phyloP scores from a whole-genome alignment of 2,888 invertebrate species.

The Xylota segnis region DNA sequence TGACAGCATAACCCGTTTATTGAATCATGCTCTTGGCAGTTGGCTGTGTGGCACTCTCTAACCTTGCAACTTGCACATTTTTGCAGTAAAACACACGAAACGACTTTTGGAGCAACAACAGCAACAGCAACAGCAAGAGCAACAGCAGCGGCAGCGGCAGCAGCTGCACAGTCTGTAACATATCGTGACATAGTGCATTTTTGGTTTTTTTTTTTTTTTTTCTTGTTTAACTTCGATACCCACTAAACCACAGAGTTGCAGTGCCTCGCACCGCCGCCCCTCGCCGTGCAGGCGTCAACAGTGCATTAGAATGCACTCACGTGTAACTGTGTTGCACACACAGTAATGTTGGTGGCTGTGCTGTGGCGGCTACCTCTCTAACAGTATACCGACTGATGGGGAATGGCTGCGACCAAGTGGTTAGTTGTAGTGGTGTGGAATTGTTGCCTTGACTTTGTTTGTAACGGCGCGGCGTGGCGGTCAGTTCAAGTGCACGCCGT shows the following conservation, averaged over 20 bases:
- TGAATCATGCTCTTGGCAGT: constrained; percentile 28
- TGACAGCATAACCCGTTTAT: constrained; percentile 24
- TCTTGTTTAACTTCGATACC: background rate
- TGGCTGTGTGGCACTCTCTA: constrained; percentile 28
- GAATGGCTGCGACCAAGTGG: background rate
- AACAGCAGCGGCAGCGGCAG: no score
- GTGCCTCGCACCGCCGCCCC: background rate
- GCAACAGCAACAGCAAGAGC: constrained; percentile 19
- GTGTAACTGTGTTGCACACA: background rate
- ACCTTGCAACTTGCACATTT: constrained; percentile 46
- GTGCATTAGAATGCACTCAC: constrained; percentile 43
- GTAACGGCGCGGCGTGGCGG: constrained; percentile 30
- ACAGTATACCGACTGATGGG: constrained; percentile 10
- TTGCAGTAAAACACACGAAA: background rate
- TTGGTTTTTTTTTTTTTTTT: constrained; percentile 5
- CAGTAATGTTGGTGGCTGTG: background rate
- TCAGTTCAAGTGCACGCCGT: constrained; percentile 59
- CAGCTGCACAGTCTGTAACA: constrained; percentile 10
- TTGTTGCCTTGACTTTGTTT: constrained; percentile 65
- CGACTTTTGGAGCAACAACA: constrained; percentile 13
- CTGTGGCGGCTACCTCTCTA: background rate
- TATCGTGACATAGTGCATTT: constrained; percentile 26
- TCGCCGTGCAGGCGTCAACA: background rate
- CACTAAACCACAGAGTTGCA: constrained; percentile 36
- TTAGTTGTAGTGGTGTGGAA: background rate